Percentiles rank a stretch among this genome's conserved stretches.
Evolutionary conservation across 64 coral and sea anemone genomes (phyloP).

Genomic region (Stichodactyla helianthus): DNA sequence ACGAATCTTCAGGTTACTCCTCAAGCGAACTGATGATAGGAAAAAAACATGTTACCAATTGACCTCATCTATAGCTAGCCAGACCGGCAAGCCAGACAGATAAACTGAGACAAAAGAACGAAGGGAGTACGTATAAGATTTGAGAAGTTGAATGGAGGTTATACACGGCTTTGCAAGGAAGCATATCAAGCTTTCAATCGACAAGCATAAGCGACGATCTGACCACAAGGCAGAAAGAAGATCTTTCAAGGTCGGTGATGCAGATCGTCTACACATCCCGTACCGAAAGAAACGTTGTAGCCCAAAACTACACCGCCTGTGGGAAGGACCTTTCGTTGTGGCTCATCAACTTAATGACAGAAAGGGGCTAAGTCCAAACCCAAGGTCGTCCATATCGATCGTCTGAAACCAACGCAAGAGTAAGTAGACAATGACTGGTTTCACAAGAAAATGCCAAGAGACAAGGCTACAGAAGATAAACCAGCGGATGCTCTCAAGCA

Average conservation of each 20-base stretch:
- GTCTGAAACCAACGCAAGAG: not conserved
- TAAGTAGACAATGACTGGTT: no score
- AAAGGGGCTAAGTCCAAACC: not conserved
- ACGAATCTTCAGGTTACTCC: constrained; percentile 34
- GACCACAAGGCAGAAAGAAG: not conserved
- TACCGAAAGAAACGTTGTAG: constrained; percentile 33
- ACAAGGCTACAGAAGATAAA: no score
- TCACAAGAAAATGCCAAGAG: no score
- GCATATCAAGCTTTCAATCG: constrained; percentile 16
- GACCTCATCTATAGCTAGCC: not conserved
- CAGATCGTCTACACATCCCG: constrained; percentile 34
- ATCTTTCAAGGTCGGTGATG: constrained; percentile 26
- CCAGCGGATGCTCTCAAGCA: no score
- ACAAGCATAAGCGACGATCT: constrained; percentile 10
- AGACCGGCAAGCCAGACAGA: not conserved
- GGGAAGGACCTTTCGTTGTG: constrained; percentile 23
- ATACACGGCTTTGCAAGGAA: constrained; percentile 38
- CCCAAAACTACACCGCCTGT: constrained; percentile 14
- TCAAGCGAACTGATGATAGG: not conserved
- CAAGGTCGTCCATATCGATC: constrained; percentile 35
- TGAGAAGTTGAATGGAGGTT: constrained; percentile 12
- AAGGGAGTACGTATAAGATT: constrained; percentile 10
- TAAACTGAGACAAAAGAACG: not conserved
- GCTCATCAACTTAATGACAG: constrained; percentile 16
- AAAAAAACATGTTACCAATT: constrained; percentile 1